Conservation (phyloP, 1,140 invertebrate species). For the Arion vulgaris region DNA sequence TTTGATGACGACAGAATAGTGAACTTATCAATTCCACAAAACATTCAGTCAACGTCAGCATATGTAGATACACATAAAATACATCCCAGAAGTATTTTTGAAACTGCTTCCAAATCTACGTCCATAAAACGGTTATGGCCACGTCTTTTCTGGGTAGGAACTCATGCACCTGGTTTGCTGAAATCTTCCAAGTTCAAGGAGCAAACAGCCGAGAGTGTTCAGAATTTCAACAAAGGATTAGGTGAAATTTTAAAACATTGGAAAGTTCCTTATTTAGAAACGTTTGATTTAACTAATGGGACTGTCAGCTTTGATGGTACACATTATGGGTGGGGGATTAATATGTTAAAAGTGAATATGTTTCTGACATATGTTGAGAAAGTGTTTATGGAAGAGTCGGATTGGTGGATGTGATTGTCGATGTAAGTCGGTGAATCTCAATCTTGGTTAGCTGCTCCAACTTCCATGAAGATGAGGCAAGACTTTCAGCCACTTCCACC, state of each 20-base stretch:
- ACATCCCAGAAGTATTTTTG: neutral
- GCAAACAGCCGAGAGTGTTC: neutral
- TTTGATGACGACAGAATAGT: no score
- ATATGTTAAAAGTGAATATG: slow-evolving; percentile 40
- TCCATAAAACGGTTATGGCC: neutral
- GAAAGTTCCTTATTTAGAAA: slow-evolving; percentile 32
- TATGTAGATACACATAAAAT: neutral
- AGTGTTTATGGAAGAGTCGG: neutral
- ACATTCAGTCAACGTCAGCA: neutral
- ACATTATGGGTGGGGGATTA: slow-evolving; percentile 42
- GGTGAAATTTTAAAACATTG: neutral
- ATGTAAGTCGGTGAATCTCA: no score
- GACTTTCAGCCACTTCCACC: no score
- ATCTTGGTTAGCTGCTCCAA: no score
- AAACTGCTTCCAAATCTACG: neutral
- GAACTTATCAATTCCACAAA: neutral
- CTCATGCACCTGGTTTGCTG: slow-evolving; percentile 42
- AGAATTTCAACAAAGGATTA: slow-evolving; percentile 8
- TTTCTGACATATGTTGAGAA: slow-evolving; percentile 36
- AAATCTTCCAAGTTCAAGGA: slow-evolving; percentile 25
- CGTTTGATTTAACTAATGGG: slow-evolving; percentile 39
- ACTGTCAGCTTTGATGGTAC: slow-evolving; percentile 41
- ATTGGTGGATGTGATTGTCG: neutral
- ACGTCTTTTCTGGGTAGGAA: slow-evolving; percentile 31
- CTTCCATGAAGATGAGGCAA: no score